Base-by-base conservation (phyloP, 2,888 invertebrate species). In the Spodoptera exigua region DNA sequence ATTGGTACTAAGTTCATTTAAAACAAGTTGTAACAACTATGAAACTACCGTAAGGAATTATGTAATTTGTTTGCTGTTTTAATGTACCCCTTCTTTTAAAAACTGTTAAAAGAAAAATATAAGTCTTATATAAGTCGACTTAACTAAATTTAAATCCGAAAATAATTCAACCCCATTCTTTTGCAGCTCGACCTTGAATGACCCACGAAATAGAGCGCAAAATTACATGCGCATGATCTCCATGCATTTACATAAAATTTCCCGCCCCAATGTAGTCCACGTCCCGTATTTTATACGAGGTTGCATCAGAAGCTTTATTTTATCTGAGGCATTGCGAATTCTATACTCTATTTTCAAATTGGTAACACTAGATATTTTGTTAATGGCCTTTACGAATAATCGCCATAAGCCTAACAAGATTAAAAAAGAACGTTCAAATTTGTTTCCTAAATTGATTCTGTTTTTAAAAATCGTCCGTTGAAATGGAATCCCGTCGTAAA, bases 401-500 rank as follows among this genome's bases (percentile, higher is more conserved):
- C 16, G 18, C 58, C 45, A 12, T 13, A 18, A 49, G 17, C 40
- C 36, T 46, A 45, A 61, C 39, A 35, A 63, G 45, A 45, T 40
- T 47, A 1, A 47, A 46, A 41, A 37, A 41, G 34, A 56, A 46
- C 12, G 34, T 3, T 10, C 1, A 36, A 0, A 21, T 11, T 17
- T 39, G 21, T 35, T n/a, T 2, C 45, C 12, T 10, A 55, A 61
- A 36, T 56, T 64, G 65, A 54, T 59, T 67, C 45, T 55, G 51
- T 49, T 49, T 76, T 74, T 57, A 49, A 58, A 69, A 60, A 39
- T 17, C 47, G 46, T 47, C 61, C 62, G 34, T 11, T 63, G 52
- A 73, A 80, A 81, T 76, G 62, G 72, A 80, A 82, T 76, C 78
- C 70, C 52, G 72, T 72, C 70, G 70, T 62, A 76, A 76, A 73